These are phyloP conservation scores for Thaleichthys pacificus DNA, from an alignment of 2,797 vertebrate species.

Conservation along the genomic window DNA sequence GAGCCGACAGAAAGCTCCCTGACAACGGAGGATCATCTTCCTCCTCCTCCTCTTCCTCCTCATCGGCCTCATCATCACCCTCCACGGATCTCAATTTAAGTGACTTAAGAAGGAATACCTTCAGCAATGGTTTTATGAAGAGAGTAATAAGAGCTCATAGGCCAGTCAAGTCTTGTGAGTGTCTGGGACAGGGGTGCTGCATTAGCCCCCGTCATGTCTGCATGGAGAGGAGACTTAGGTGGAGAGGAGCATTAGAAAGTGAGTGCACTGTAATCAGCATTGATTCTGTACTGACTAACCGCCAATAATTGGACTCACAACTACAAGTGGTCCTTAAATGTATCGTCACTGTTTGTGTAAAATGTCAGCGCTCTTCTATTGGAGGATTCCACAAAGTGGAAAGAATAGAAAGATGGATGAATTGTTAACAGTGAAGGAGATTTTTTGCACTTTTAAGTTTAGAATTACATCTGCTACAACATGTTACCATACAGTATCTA, in stretches of 20 bases:
- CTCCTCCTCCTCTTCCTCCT: conserved; percentile 57
- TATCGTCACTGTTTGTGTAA: too few species aligned
- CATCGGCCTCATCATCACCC: conserved; percentile 18
- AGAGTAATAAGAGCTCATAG: too few species aligned
- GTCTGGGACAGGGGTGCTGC: neutral
- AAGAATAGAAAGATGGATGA: too few species aligned
- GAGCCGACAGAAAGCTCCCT: conserved; percentile 47
- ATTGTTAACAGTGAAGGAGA: too few species aligned
- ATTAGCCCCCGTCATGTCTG: neutral
- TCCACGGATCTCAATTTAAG: conserved; percentile 47
- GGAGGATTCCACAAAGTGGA: neutral
- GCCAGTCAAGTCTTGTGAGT: neutral
- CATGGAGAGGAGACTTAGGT: neutral
- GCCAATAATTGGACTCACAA: too few species aligned
- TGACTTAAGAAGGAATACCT: conserved; percentile 51
- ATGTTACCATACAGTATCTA: neutral
- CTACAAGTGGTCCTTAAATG: too few species aligned
- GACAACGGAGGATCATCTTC: conserved; percentile 59
- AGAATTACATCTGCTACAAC: too few species aligned
- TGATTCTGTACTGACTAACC: neutral
- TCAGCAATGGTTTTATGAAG: neutral
- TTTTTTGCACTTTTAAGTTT: too few species aligned
- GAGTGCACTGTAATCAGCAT: neutral
- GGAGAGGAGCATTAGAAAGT: neutral
- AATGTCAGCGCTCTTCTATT: neutral